Conservation (phyloP, 2,113 vertebrate species). For the Zosterops hypoxanthus region DNA sequence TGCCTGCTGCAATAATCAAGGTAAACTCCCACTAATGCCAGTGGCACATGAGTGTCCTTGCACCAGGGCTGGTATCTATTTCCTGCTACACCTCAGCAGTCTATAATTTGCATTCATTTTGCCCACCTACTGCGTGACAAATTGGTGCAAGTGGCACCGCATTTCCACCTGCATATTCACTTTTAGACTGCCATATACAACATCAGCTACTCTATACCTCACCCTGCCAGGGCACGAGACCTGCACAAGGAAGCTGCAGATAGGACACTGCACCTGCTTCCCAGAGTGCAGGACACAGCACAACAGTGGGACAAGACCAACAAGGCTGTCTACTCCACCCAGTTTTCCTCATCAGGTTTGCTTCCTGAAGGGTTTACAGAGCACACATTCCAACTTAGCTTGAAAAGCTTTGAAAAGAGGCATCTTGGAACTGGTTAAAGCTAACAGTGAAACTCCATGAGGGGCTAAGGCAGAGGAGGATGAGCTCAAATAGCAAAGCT, state of each 20-base stretch:
- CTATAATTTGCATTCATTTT: slow-evolving; percentile 36
- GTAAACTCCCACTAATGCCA: not conserved
- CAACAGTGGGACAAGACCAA: not conserved
- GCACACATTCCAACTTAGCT: rapidly evolving
- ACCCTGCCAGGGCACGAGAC: not conserved
- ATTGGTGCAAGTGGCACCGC: slow-evolving; percentile 23
- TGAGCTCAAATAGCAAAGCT: not conserved
- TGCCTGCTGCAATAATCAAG: not conserved
- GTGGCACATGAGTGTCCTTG: not conserved
- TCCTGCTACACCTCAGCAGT: slow-evolving; percentile 37
- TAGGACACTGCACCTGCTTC: not conserved
- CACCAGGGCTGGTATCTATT: not conserved
- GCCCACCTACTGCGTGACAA: slow-evolving; percentile 37
- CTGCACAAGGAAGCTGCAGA: not conserved
- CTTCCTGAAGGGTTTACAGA: not conserved
- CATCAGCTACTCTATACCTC: not conserved
- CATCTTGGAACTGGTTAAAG: not conserved
- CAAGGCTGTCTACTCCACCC: not conserved
- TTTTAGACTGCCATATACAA: not conserved
- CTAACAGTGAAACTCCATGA: not conserved
- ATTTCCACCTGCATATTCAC: slow-evolving; percentile 45
- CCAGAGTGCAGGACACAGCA: not conserved
- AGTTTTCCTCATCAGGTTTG: not conserved
- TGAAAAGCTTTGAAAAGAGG: not conserved
- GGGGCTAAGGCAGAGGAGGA: not conserved